phyloP scores from a whole-genome alignment of 2,888 invertebrate genomes.

The Alcis repandata region DNA sequence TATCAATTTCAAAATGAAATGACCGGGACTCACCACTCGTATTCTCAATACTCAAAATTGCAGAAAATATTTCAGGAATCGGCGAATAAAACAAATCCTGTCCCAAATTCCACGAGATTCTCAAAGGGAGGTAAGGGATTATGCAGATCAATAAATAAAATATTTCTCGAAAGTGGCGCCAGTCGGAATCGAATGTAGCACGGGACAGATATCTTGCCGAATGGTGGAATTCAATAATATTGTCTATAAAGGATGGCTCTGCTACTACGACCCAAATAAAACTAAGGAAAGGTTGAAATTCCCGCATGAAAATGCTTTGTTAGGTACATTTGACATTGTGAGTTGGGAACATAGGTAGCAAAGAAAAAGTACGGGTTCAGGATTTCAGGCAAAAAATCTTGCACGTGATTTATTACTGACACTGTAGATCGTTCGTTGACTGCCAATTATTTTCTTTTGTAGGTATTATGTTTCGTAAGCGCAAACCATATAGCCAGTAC shows the following conservation, averaged over 20 bases:
- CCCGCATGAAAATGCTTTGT: constrained; percentile 47
- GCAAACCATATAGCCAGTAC: too few species aligned
- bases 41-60: constrained; percentile 21
- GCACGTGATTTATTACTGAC: too few species aligned
- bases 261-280: constrained; percentile 50
- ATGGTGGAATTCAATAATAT: constrained; percentile 68
- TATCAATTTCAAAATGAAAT: constrained; percentile 19
- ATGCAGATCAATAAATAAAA: constrained; percentile 70
- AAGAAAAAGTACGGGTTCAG: neutral
- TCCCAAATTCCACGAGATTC: constrained; percentile 52
- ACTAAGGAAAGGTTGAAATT: constrained; percentile 50
- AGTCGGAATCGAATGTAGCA: constrained; percentile 60
- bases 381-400: neutral
- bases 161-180: constrained; percentile 58
- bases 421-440: too few species aligned
- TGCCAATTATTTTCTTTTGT: too few species aligned
- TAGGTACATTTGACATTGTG: constrained; percentile 33
- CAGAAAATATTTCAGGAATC: constrained; percentile 19
- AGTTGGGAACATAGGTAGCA: neutral
- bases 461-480: too few species aligned
- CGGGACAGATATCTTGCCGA: constrained; percentile 56
- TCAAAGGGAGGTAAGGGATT: constrained; percentile 52
- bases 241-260: constrained; percentile 61
- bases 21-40: constrained; percentile 13
- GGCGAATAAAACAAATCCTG: constrained; percentile 44